Conservation (phyloP, 1,140 invertebrate genomes). For the Drosophila takahashii region DNA sequence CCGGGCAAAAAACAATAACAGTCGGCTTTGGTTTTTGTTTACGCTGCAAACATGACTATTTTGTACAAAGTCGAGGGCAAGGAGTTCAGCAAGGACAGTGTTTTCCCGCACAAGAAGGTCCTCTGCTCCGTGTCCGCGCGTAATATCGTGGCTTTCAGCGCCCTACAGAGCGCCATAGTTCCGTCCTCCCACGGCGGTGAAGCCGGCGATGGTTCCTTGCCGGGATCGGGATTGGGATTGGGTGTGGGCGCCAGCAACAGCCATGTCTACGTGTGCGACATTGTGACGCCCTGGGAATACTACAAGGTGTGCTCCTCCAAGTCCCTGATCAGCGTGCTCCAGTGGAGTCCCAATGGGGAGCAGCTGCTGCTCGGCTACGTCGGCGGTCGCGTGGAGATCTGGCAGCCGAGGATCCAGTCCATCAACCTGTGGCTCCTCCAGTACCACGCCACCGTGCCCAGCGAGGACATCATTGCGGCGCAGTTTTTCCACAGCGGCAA, state of each 20-base stretch:
- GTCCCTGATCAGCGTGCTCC: constrained; percentile 89
- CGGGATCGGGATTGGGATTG: constrained; percentile 13
- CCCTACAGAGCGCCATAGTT: constrained; percentile 86
- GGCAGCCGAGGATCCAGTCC: constrained; percentile 90
- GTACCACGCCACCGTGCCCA: constrained; percentile 86
- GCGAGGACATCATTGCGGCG: constrained; percentile 92
- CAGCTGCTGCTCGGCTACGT: constrained; percentile 91
- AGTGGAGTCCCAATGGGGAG: constrained; percentile 94
- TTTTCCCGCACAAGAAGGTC: constrained; percentile 64
- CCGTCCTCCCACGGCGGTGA: constrained; percentile 21
- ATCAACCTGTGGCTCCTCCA: constrained; percentile 92
- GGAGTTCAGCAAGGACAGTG: constrained; percentile 59
- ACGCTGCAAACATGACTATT: constrained; percentile 71
- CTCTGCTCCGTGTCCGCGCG: constrained; percentile 90
- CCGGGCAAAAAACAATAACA: constrained; percentile 12
- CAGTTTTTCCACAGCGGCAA: constrained; percentile 95
- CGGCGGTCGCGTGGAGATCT: constrained; percentile 91
- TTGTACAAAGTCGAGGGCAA: constrained; percentile 77
- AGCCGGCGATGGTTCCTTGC: constrained; percentile 17
- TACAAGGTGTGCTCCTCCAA: constrained; percentile 86
- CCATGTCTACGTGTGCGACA: constrained; percentile 91
- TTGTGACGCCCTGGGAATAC: constrained; percentile 93
- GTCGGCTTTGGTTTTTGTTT: constrained; percentile 17
- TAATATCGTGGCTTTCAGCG: constrained; percentile 92
- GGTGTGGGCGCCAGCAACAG: constrained; percentile 87